Conservation (phyloP, 2,113 vertebrate species). For the Cercocebus atys region DNA sequence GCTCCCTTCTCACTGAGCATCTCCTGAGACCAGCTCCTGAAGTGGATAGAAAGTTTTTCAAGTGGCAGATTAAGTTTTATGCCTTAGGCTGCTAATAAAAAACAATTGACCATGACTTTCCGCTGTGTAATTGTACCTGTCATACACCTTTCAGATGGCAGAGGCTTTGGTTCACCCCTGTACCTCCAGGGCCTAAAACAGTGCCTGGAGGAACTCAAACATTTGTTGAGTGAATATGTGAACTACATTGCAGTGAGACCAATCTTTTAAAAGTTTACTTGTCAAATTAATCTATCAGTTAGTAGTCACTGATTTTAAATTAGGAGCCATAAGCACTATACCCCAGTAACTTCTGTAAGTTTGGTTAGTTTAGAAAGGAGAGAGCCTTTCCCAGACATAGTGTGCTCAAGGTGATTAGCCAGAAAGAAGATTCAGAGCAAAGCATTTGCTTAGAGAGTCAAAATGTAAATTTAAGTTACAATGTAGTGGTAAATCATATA, state of each 20-base stretch:
- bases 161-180: not conserved
- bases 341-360: not conserved
- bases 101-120: not conserved
- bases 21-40: not conserved
- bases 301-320: constrained; percentile 6
- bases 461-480: not conserved
- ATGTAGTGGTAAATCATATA: not conserved
- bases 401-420: not conserved
- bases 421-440: not conserved
- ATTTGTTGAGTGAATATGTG: not conserved
- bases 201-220: not conserved
- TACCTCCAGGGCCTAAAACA: not conserved
- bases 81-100: not conserved
- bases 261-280: not conserved
- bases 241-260: not conserved
- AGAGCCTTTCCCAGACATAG: not conserved
- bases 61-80: not conserved
- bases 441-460: not conserved
- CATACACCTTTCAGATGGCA: not conserved
- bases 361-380: not conserved
- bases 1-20: not conserved
- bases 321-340: not conserved
- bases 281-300: not conserved
- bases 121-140: not conserved
- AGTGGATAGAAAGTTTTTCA: not conserved